Conservation (phyloP, 2,797 vertebrate genomes). For the Hippocampus kuda region DNA sequence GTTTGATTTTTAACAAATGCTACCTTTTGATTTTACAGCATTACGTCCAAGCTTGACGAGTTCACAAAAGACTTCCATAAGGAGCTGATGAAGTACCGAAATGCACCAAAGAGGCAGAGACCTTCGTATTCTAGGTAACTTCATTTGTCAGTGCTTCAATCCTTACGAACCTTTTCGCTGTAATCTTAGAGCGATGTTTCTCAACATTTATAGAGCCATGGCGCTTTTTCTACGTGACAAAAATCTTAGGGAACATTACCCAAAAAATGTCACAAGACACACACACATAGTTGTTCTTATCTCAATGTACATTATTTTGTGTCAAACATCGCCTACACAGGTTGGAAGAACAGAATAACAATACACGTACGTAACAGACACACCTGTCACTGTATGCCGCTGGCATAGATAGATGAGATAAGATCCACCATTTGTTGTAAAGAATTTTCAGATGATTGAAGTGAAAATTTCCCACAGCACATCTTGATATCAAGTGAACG, state of each 20-base stretch:
- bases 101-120: conserved; percentile 91
- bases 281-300: too few relatives aligned
- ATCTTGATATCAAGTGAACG: background rate
- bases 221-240: background rate
- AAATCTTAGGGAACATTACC: background rate
- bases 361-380: background rate
- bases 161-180: background rate
- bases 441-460: background rate
- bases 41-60: conserved; percentile 97
- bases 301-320: too few relatives aligned
- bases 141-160: background rate
- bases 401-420: too few relatives aligned
- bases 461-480: background rate
- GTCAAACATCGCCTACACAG: too few relatives aligned
- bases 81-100: conserved; percentile 97
- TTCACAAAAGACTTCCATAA: conserved; percentile 99
- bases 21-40: conserved; percentile 63
- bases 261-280: too few relatives aligned
- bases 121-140: conserved; percentile 91
- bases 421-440: too few relatives aligned
- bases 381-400: background rate
- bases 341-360: too few relatives aligned
- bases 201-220: background rate
- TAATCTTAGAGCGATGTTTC: background rate
- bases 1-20: background rate